Evolutionary conservation across 1,140 invertebrate genomes (phyloP), one percentile per base, ranked within the genome.

Genomic region (Cydia fagiglandana): DNA sequence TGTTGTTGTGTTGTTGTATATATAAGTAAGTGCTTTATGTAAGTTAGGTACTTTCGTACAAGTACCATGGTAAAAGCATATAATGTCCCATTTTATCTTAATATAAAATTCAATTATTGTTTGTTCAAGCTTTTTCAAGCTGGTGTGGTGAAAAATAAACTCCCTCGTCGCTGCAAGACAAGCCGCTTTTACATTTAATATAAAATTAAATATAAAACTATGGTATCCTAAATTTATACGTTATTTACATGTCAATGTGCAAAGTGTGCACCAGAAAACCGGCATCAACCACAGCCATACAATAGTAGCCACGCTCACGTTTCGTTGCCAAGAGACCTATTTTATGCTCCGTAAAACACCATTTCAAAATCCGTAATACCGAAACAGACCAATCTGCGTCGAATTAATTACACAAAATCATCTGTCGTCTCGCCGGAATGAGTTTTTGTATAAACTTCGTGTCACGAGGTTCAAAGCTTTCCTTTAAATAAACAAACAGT

Each of bases 401-500:
- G 17, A 70, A 45, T 70, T 68, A 68, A 68, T 68, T 70, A 70
- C 34, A 70, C 66, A 3, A 41, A 70, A 70, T 70, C 66, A 70
- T 38, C 66, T 70, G 66, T 17, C 64, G 66, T n/a, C 64, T 24
- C 64, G 15, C 2, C n/a, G 30, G 34, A 70, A 70, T 45, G 66
- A 70, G 66, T 70, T 70, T 70, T 70, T 70, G 34, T 70, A 70
- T 70, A 70, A 70, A 41, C 66, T 34, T 70, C 66, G 20, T 70
- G 66, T 70, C 66, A 70, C 66, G 12, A 34, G 66, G 66, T 70
- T 70, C 66, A 70, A 70, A 70, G 66, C 38, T 38, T 70, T 15
- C 61, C 12, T 64, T 68, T 68, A 68, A 68, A 68, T 70, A 70
- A 70, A 70, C 34, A 70, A 70, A 70, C 66, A 70, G 66, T 70